Conservation (phyloP, 2,888 invertebrate genomes). For the Acronicta leporina region DNA sequence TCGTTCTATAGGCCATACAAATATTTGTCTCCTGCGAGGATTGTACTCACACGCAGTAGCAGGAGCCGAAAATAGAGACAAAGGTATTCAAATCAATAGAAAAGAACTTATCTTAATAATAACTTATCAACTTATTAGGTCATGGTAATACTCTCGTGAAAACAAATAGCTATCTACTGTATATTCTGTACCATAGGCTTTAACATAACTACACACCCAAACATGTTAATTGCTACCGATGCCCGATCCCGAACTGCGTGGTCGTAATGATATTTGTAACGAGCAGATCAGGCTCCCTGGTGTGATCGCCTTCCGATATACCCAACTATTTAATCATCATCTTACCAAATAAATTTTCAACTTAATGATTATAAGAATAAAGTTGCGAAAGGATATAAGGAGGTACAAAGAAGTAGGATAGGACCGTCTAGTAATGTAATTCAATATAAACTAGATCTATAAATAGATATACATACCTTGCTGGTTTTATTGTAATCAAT, state of each 20-base stretch:
- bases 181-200: constrained; percentile 3
- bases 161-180: background rate
- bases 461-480: constrained; percentile 38
- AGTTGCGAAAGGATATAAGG: background rate
- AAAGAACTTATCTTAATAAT: background rate
- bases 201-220: constrained; percentile 28
- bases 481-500: constrained; percentile 2
- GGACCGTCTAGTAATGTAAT: constrained; percentile 26
- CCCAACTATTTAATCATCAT: constrained; percentile 3
- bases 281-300: constrained; percentile 47
- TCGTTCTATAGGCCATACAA: too few relatives aligned
- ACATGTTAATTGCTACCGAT: constrained; percentile 60
- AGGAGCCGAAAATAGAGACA: too few relatives aligned
- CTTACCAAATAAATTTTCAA: background rate
- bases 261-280: constrained; percentile 53
- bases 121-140: too few relatives aligned
- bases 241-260: constrained; percentile 40
- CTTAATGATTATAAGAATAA: background rate
- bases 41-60: too few relatives aligned
- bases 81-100: too few relatives aligned
- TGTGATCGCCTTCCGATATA: constrained; percentile 24
- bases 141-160: background rate
- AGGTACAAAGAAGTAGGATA: constrained; percentile 12
- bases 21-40: too few relatives aligned
- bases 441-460: constrained; percentile 34